Evolutionary conservation across 2,113 vertebrate species (phyloP), one percentile per base, ranked within the genome.

Genomic region (Apus apus): DNA sequence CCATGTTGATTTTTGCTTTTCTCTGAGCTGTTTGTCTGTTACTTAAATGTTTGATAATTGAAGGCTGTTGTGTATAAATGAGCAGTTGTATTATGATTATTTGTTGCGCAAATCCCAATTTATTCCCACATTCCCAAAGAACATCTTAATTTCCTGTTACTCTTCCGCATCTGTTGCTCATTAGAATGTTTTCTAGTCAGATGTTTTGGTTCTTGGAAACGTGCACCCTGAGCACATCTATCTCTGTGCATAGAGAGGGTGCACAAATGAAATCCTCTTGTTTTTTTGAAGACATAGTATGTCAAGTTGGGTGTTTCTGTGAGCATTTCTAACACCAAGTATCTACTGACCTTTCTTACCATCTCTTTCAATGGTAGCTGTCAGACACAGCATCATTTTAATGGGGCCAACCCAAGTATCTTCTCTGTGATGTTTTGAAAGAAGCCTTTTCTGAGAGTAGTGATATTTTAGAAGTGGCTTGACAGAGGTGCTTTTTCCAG

Each of bases 181-280:
- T 89, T 93, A 77, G 15, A 73, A 23, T 74, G 72, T 85, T 93
- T 94, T 89, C 67, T 84, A 80, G 56, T 84, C 27, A 88, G 57
- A 82, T 53, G 46, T 66, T 88, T 82, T 2, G 4, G 30, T 76
- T 92, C 38, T 94, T 68, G 61, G 72, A 75, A 90, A 48, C 0
- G 1, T 36, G 48, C 0, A 2, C 11, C 20, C 60, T 51, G 34
- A 53, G 64, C 26, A 36, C 30, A 36, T 74, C 36, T 51, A 26
- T 53, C 11, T 72, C 36, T 53, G 29, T 38, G 30, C 12, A 6
- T 29, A 36, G 43, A 14, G 40, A 87, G 15, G 19, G 30, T 62
- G n/a, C 40, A 53, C 17, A 36, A 56, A 40, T 1, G 1, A 77
- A 50, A 68, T 81, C 48, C 50, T 74, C 22, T 53, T 15, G 45